Evolutionary conservation across 2,797 vertebrate genomes (phyloP), one percentile per base, ranked within the genome.

Genomic region (Bovichtus diacanthus): DNA sequence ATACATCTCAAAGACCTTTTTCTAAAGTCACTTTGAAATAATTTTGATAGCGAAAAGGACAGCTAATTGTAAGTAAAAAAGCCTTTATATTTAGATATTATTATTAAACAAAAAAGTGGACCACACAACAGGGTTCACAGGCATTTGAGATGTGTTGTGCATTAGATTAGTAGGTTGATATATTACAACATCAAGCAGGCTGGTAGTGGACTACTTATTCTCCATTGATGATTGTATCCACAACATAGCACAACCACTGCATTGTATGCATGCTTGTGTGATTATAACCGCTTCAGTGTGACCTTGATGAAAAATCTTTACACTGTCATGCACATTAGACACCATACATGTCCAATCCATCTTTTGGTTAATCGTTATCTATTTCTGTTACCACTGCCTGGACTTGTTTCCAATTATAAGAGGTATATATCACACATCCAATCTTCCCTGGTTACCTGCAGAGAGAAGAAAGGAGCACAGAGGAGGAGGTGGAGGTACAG

Each of bases 281-380:
- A 81, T 85, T 85, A 74, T 83, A 82, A 84, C 50, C 70, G 21
- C 88, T 87, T 84, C 80, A 77, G 39, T 80, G 82, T 86, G 81
- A 90, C 83, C 89, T 91, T 86, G 85, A 90, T 87, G 68, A 87
- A 88, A 90, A 90, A 88, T 89, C 85, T 85, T 88, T 88, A 88
- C 81, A 87, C 81, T 83, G 84, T 89, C 87, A 90, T 90, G 84
- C 76, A 61, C 86, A 89, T 90, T 87, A 91, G 74, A 87, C 69
- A 84, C 59, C 75, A 81, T 77, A 82, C 77, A 83, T 78, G 77
- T 89, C 78, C 84, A 72, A 89, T 90, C 84, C 84, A 80, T 90
- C 87, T 86, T 82, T 85, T 75, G 68, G 66, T 39, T 86, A 85
- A 92, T 90, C 77, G 9, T 74, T 76, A 82, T 90, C 85, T 86